Conservation (phyloP, 2,113 vertebrate species). For the Elaphurus davidianus region DNA sequence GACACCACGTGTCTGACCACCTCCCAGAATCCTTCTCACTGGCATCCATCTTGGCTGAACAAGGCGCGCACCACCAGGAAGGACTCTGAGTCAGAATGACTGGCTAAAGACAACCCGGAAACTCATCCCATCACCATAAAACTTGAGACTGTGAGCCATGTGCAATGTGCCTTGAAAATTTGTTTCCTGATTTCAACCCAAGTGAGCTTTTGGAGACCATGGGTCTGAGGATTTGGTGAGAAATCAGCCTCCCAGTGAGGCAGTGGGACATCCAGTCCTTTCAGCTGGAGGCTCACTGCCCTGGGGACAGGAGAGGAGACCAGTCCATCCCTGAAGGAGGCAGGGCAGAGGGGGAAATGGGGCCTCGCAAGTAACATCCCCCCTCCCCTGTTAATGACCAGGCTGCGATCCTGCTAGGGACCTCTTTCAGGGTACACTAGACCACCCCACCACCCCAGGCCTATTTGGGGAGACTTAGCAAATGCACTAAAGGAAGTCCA, state of each 20-base stretch:
- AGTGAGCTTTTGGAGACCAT: not conserved
- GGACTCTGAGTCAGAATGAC: not conserved
- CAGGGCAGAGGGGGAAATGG: not conserved
- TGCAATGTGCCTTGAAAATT: not conserved
- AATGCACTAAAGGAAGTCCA: not conserved
- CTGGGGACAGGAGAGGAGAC: not conserved
- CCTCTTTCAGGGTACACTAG: not conserved
- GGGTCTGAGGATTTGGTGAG: not conserved
- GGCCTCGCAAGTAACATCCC: not conserved
- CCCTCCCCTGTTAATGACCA: no score
- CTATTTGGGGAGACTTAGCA: rapidly evolving
- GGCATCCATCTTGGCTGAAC: not conserved
- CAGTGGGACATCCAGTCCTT: not conserved
- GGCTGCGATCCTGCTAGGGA: not conserved
- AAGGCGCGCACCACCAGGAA: not conserved
- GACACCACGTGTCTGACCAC: not conserved
- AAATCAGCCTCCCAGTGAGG: not conserved
- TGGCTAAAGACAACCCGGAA: not conserved
- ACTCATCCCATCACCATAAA: not conserved
- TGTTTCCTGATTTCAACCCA: not conserved
- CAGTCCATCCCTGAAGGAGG: no score
- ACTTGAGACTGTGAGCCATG: not conserved
- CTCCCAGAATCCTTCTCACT: not conserved
- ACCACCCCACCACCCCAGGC: rapidly evolving
- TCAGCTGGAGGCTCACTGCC: not conserved